Percentiles rank a stretch among this genome's conserved stretches.
These are phyloP conservation scores for Euplagia quadripunctaria DNA, from an alignment of 2,888 invertebrate genomes.

Conservation along the genomic window DNA sequence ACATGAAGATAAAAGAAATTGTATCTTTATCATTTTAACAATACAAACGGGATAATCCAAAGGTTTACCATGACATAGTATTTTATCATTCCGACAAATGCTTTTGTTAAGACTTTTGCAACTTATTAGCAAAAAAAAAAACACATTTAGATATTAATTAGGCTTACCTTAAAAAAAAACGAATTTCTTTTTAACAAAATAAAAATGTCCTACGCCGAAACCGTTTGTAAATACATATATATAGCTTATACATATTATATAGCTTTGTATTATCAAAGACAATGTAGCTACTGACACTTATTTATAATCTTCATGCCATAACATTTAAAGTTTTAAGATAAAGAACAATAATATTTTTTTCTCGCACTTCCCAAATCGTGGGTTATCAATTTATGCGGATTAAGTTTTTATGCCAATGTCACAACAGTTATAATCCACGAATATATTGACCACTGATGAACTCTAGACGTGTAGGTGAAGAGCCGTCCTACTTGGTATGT, in stretches of 20 bases:
- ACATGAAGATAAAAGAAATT: neutral
- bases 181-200: neutral
- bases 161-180: too few relatives aligned
- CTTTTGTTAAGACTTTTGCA: too few relatives aligned
- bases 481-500: constrained; percentile 22
- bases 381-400: constrained; percentile 54
- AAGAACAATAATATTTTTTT: constrained; percentile 15
- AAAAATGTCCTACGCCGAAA: neutral
- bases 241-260: neutral
- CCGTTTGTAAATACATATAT: neutral
- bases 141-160: too few relatives aligned
- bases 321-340: constrained; percentile 3
- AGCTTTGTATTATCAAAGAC: neutral
- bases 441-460: constrained; percentile 65
- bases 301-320: neutral
- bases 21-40: neutral
- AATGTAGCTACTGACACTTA: neutral
- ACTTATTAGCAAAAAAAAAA: too few relatives aligned
- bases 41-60: too few relatives aligned
- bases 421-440: constrained; percentile 61
- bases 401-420: constrained; percentile 51
- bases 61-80: too few relatives aligned
- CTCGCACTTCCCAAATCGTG: constrained; percentile 34
- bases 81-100: too few relatives aligned
- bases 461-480: constrained; percentile 41